Percentiles rank a stretch among this genome's conserved stretches.
phyloP scores from a whole-genome alignment of 2,113 vertebrate species.

The Odocoileus hemionus region DNA sequence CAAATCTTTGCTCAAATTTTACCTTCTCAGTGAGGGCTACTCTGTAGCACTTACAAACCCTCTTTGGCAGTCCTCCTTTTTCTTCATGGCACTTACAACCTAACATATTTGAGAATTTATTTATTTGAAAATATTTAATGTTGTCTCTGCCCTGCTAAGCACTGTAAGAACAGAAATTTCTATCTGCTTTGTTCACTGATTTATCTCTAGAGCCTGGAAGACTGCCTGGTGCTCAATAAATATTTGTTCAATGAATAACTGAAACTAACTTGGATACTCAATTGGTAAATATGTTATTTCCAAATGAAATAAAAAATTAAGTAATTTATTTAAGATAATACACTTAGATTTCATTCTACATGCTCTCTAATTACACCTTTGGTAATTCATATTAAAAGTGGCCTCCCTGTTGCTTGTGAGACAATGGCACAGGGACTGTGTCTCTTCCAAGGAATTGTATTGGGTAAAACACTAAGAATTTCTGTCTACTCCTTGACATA shows the following conservation, averaged over 20 bases:
- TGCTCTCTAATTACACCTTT: background rate
- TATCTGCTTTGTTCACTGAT: background rate
- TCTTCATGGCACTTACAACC: background rate
- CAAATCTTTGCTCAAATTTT: background rate
- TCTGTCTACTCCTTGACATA: background rate
- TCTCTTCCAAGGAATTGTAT: background rate
- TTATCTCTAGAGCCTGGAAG: constrained; percentile 4
- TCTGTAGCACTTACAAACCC: background rate
- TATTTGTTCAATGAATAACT: constrained; percentile 1
- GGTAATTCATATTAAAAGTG: background rate
- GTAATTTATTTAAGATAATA: background rate
- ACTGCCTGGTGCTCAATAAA: background rate
- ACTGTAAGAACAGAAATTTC: background rate
- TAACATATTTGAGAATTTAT: background rate
- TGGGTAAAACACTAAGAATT: background rate
- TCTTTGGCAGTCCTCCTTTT: background rate
- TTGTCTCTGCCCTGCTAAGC: background rate
- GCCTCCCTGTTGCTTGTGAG: background rate
- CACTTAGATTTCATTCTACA: background rate
- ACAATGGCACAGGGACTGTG: background rate
- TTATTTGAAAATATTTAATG: background rate
- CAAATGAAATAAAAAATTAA: background rate
- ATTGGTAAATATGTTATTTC: background rate
- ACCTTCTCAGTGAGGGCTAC: background rate
- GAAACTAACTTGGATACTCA: background rate